phyloP scores from a whole-genome alignment of 2,888 invertebrate species.

The Latrodectus hesperus region DNA sequence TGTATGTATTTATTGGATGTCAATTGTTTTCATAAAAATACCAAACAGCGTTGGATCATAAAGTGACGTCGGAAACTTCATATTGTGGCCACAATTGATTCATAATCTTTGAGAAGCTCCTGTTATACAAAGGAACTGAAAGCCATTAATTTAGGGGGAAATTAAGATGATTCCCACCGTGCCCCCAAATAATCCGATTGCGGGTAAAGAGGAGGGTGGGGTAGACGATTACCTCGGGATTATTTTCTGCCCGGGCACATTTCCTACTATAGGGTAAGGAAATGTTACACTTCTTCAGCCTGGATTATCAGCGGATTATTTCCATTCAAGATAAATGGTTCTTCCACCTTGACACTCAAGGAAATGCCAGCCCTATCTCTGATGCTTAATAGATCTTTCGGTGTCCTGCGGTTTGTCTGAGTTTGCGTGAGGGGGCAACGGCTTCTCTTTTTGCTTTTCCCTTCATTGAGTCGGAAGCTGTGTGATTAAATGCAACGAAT shows the following conservation, averaged over 20 bases:
- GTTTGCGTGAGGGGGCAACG: too few species aligned
- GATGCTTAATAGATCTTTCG: too few species aligned
- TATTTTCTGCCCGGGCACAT: conserved; percentile 32
- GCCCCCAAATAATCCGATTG: conserved; percentile 52
- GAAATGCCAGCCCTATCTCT: too few species aligned
- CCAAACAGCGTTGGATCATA: too few species aligned
- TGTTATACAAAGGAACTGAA: neutral
- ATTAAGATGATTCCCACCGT: conserved; percentile 48
- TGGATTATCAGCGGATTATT: conserved; percentile 42
- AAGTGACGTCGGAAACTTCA: too few species aligned
- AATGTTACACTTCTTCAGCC: conserved; percentile 23
- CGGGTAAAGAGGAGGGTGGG: conserved; percentile 15
- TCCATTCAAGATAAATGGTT: conserved; percentile 25
- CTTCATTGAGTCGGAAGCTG: too few species aligned
- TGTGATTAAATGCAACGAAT: too few species aligned
- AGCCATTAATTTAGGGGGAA: conserved; percentile 39
- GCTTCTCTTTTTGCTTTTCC: too few species aligned
- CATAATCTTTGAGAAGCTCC: neutral
- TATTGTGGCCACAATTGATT: too few species aligned
- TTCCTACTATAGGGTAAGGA: conserved; percentile 31
- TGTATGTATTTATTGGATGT: too few species aligned
- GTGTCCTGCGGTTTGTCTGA: too few species aligned
- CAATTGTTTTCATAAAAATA: too few species aligned
- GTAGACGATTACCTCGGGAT: conserved; percentile 44
- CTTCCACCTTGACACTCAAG: neutral